A percentile compares a stretch with the other conserved stretches of the same genome.
These are phyloP conservation scores for Drosophila mayaguana DNA, from an alignment of 2,888 invertebrate species.

Conservation along the genomic window DNA sequence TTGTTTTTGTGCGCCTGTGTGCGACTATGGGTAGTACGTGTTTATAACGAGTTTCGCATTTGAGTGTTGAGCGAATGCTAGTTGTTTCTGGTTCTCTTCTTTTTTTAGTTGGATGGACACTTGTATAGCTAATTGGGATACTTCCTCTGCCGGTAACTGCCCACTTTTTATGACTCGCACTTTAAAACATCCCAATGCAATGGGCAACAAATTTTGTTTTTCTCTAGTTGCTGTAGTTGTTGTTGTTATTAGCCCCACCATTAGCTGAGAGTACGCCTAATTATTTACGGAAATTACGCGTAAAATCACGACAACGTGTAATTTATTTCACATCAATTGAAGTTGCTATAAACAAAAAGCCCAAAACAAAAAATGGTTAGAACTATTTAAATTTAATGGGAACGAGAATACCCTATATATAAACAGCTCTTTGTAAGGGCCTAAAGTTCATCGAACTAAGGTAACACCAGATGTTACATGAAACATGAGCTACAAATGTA, in stretches of 20 bases:
- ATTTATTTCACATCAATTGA: slow-evolving; percentile 75
- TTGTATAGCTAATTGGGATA: slow-evolving; percentile 51
- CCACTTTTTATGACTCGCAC: slow-evolving; percentile 28
- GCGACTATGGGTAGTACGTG: slow-evolving; percentile 47
- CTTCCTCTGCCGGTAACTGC: slow-evolving; percentile 32
- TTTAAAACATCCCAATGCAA: slow-evolving; percentile 30
- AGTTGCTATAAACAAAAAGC: slow-evolving; percentile 19
- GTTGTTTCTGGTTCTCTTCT: slow-evolving; percentile 1
- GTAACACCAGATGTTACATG: no score
- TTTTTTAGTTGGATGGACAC: slow-evolving; percentile 16
- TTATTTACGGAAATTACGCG: slow-evolving; percentile 77
- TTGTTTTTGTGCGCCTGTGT: slow-evolving; percentile 28
- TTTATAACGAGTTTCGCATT: slow-evolving; percentile 41
- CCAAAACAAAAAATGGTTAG: not conserved
- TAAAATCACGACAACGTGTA: slow-evolving; percentile 76
- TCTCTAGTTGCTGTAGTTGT: not conserved
- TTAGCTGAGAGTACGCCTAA: slow-evolving; percentile 54
- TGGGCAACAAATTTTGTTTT: slow-evolving; percentile 19
- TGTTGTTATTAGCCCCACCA: slow-evolving; percentile 46
- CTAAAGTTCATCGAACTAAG: not conserved
- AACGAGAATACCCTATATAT: not conserved
- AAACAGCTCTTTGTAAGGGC: not conserved
- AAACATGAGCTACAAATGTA: not conserved
- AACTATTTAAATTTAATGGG: not conserved
- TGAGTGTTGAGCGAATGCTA: slow-evolving; percentile 6